Conservation (phyloP, 2,113 vertebrate species). For the Myodes glareolus region DNA sequence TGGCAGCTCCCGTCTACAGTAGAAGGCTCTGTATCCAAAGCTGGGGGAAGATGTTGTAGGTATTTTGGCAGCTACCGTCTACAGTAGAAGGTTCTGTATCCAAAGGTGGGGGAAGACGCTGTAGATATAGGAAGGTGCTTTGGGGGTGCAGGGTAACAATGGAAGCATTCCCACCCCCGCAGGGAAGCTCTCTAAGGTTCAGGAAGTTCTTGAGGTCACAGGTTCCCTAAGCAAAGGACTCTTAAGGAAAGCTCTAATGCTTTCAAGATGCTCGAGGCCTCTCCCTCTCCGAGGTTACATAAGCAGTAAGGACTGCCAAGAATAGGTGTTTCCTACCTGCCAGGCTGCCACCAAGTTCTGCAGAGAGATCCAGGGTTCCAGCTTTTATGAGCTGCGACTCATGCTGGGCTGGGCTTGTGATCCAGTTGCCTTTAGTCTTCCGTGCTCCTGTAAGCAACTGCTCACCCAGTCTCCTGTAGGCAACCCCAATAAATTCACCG, state of each 20-base stretch:
- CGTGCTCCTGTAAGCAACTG: neutral
- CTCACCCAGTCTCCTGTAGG: too few relatives aligned
- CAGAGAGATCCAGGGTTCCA: neutral
- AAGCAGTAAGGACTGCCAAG: neutral
- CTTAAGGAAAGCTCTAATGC: neutral
- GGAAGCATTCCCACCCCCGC: neutral
- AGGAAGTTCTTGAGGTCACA: neutral
- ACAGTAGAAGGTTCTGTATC: neutral
- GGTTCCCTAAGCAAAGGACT: neutral
- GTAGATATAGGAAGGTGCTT: neutral
- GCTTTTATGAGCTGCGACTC: neutral
- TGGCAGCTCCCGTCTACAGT: neutral
- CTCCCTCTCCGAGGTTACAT: neutral
- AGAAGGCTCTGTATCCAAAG: neutral
- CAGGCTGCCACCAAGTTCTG: neutral
- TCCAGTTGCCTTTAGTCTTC: too few relatives aligned
- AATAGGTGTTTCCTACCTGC: neutral
- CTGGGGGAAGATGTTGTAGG: neutral
- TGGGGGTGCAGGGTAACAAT: neutral
- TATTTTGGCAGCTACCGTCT: neutral
- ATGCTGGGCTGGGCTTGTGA: neutral
- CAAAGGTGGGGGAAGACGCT: neutral
- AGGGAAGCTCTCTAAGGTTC: neutral
- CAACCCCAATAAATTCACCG: neutral
- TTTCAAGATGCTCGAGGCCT: neutral